Evolutionary conservation across 2,113 vertebrate genomes (phyloP).

Genomic region (Corydoras maculifer): DNA sequence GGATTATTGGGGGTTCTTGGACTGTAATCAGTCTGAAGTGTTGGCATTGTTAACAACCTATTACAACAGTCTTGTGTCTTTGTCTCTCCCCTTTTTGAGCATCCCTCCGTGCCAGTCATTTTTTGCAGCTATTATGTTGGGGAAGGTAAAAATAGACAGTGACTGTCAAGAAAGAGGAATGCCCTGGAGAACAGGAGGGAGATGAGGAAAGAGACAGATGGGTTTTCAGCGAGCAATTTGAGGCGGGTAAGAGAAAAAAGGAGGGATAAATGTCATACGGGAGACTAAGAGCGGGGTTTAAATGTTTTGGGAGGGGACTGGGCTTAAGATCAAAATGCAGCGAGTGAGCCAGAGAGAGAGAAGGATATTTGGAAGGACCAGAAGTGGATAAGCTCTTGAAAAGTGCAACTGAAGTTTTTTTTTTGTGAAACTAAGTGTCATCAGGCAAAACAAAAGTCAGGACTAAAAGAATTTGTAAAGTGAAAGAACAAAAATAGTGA

Average conservation of each 20-base stretch:
- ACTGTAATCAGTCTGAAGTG: constrained; percentile 51
- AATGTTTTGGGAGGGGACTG: constrained; percentile 24
- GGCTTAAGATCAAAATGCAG: constrained; percentile 13
- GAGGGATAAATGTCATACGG: constrained; percentile 31
- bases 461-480: constrained; percentile 34
- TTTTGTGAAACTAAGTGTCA: background rate
- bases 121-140: constrained; percentile 35
- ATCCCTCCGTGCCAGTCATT: constrained; percentile 11
- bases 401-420: background rate
- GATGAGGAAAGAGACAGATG: constrained; percentile 27
- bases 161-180: constrained; percentile 27
- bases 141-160: constrained; percentile 36
- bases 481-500: constrained; percentile 42
- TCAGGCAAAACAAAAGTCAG: background rate
- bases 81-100: constrained; percentile 10
- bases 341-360: constrained; percentile 32
- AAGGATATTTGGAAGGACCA: background rate
- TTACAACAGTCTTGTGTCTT: constrained; percentile 10
- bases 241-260: constrained; percentile 28
- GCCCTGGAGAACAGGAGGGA: constrained; percentile 43
- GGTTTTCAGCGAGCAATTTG: constrained; percentile 34
- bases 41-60: constrained; percentile 38
- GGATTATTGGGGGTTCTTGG: constrained; percentile 48
- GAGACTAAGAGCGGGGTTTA: constrained; percentile 24
- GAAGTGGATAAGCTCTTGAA: constrained; percentile 26